Base-by-base conservation (phyloP, 2,888 invertebrate genomes). In the Willowsia nigromaculata region DNA sequence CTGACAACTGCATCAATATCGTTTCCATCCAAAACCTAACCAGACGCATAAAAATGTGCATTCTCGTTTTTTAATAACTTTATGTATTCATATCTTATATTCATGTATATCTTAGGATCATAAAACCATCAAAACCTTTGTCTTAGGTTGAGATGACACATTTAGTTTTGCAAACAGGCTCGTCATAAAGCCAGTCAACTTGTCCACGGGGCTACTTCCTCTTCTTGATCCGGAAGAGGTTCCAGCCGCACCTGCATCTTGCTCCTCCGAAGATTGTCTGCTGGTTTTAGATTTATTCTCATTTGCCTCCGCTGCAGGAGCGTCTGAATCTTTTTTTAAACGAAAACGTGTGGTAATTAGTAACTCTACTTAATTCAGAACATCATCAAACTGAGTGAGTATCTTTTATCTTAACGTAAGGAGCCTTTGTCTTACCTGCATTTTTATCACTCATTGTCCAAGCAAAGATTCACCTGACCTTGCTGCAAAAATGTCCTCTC, bases 1-100 rank as follows among this genome's bases (percentile, higher is more conserved):
- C 96, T 95, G 0, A 96, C 96, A 82, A 98, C 94, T 0, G 97
- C 97, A 92, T 97, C 96, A 91, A 98, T 94, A 82, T 95, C 96
- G 53, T 96, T 94, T 93, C 97, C 96, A 37, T 96, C 95, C 81
- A 98, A 94, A 76, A 97, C 95, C 94, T 27, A 30, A 80, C 15
- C 4, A 22, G 9, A 22, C 40, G 18, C 13, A 13, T 37, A 30
- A 18, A 22, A 47, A 7, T 74, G n/a, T n/a, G n/a, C n/a, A n/a
- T n/a, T n/a, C n/a, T n/a, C n/a, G n/a, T n/a, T n/a, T 11, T 27
- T 25, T 37, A 78, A 53, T 53, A 7, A 27, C 25, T 40, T 40
- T 40, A 40, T 7, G 40, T 40, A 40, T 40, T 40, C n/a, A n/a
- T n/a, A n/a, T n/a, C n/a, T n/a, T n/a, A n/a, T n/a, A n/a, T n/a